Evolutionary conservation across 2,797 vertebrate genomes (phyloP).

Genomic region (Prunella strophiata): DNA sequence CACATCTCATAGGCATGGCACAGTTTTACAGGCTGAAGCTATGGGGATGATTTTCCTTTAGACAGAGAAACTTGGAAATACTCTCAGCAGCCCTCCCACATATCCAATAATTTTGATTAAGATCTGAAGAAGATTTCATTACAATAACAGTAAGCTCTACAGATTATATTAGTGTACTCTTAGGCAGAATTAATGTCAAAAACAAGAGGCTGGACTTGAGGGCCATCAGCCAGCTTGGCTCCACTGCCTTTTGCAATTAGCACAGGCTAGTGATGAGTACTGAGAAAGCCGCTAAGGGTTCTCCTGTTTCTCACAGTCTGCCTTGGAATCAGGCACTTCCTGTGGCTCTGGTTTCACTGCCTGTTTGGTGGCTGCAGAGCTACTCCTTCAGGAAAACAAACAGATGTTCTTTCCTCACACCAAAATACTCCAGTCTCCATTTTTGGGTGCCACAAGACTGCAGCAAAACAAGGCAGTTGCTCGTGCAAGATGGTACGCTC

Average conservation of each 20-base stretch:
- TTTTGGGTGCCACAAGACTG: not conserved
- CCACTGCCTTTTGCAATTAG: not conserved
- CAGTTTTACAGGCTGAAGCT: not conserved
- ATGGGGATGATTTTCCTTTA: not conserved
- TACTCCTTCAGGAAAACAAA: not conserved
- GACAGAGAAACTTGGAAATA: not conserved
- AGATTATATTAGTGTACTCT: not conserved
- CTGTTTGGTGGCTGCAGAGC: not conserved
- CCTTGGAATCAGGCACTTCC: not conserved
- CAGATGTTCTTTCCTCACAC: not conserved
- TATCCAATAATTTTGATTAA: not conserved
- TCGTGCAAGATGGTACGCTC: accelerated
- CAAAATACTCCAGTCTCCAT: not conserved
- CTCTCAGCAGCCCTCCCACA: not conserved
- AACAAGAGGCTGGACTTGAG: not conserved
- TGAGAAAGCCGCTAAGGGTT: not conserved
- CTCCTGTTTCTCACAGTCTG: not conserved
- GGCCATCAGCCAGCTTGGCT: not conserved
- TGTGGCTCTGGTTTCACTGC: accelerated
- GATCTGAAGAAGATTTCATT: not conserved
- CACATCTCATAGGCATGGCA: not conserved
- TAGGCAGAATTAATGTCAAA: not conserved
- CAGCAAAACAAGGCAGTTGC: not conserved
- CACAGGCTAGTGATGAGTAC: accelerated
- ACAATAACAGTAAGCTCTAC: not conserved